Evolutionary conservation across 2,797 vertebrate species (phyloP).

Genomic region (Poliocrania exsul): DNA sequence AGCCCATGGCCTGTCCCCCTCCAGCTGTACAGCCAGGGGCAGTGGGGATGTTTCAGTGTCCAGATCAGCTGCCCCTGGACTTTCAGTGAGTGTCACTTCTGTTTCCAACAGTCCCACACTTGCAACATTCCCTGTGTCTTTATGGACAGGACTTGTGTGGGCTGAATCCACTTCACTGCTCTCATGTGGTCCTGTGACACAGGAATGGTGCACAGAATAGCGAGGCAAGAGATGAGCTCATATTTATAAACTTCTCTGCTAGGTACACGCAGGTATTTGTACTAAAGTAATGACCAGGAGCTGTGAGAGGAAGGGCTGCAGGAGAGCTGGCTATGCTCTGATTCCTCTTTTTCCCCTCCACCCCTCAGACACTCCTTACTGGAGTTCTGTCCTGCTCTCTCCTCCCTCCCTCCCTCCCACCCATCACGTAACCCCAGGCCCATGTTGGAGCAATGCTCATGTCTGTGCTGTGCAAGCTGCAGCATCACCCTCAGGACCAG

Average conservation of each 20-base stretch:
- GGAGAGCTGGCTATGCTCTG: neutral
- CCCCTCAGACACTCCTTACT: neutral
- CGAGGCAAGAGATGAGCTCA: neutral
- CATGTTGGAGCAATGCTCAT: slow-evolving; percentile 30
- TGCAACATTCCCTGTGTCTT: neutral
- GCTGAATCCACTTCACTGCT: neutral
- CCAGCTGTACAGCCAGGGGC: neutral
- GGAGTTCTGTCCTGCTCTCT: neutral
- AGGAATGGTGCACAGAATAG: neutral
- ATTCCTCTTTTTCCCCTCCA: neutral
- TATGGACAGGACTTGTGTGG: neutral
- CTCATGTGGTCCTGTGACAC: neutral
- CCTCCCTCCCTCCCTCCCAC: neutral
- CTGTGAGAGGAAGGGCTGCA: neutral
- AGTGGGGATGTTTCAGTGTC: neutral
- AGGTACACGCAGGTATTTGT: neutral
- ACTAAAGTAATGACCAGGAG: neutral
- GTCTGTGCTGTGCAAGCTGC: neutral
- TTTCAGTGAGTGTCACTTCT: neutral
- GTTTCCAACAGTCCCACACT: neutral
- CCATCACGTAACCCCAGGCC: neutral
- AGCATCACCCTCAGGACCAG: neutral
- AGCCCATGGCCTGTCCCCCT: neutral
- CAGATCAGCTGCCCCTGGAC: neutral
- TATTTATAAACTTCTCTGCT: neutral